phyloP scores from a whole-genome alignment of 2,113 vertebrate species.

The Poeciliopsis prolifica region DNA sequence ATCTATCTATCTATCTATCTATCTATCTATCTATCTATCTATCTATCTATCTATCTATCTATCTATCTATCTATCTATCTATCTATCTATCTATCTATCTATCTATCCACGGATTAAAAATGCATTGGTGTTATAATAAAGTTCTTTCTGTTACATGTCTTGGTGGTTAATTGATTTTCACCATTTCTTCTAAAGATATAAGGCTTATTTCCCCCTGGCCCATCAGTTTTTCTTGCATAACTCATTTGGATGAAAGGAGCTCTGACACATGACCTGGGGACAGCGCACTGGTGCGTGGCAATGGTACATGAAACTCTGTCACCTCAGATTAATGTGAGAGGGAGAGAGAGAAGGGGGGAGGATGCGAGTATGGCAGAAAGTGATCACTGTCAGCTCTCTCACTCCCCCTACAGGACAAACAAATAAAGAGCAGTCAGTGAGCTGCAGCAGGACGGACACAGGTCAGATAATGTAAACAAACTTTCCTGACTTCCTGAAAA shows the following conservation, averaged over 20 bases:
- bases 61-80: too few species aligned
- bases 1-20: too few species aligned
- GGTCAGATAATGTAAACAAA: background rate
- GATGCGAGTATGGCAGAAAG: conserved; percentile 30
- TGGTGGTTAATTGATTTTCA: background rate
- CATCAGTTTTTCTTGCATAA: conserved; percentile 52
- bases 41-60: too few species aligned
- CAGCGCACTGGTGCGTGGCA: conserved; percentile 64
- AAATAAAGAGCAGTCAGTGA: conserved; percentile 25
- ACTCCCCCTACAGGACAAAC: conserved; percentile 72
- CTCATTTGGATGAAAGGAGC: conserved; percentile 31
- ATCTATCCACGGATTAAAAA: too few species aligned
- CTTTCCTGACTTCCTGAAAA: too few species aligned
- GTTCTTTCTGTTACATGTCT: background rate
- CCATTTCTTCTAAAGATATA: conserved; percentile 5
- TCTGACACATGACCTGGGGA: conserved; percentile 55
- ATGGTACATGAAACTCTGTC: conserved; percentile 64
- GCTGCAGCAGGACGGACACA: background rate
- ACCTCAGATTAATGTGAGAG: conserved; percentile 64
- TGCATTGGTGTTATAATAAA: too few species aligned
- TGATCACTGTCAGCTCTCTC: conserved; percentile 46
- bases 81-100: too few species aligned
- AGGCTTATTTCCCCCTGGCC: conserved; percentile 8
- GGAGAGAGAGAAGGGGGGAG: conserved; percentile 16
- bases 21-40: too few species aligned